These are phyloP conservation scores for Oreocharis arfaki DNA, from an alignment of 2,113 vertebrate species.

Conservation along the genomic window DNA sequence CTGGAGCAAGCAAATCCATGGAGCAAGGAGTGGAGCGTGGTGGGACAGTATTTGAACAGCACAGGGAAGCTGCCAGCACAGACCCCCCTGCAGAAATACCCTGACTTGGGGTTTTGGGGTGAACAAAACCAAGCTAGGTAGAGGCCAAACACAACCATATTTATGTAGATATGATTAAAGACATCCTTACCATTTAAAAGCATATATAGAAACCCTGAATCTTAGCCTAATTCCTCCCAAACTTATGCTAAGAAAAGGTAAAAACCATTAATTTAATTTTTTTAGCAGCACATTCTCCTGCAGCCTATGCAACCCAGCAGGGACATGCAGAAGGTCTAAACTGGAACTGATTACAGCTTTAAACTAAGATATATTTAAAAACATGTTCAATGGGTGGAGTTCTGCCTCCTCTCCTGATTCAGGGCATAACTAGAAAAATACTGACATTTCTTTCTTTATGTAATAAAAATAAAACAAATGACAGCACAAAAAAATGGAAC, in stretches of 20 bases:
- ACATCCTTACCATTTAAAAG: not conserved
- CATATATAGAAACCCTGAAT: not conserved
- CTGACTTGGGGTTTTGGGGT: not conserved
- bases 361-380: not conserved
- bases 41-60: not conserved
- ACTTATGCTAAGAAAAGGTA: not conserved
- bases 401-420: not conserved
- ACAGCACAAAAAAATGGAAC: not conserved
- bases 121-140: not conserved
- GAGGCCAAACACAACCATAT: not conserved
- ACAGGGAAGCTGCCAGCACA: not conserved
- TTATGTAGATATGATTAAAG: not conserved
- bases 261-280: not conserved
- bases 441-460: not conserved
- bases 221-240: not conserved
- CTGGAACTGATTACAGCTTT: not conserved
- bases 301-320: not conserved
- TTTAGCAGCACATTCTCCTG: not conserved
- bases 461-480: not conserved
- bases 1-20: not conserved
- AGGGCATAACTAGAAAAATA: not conserved
- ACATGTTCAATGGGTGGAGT: not conserved
- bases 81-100: not conserved
- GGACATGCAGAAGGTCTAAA: not conserved
- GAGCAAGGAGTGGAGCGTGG: not conserved